Conservation (phyloP, 2,113 vertebrate species). For the Gadus macrocephalus region DNA sequence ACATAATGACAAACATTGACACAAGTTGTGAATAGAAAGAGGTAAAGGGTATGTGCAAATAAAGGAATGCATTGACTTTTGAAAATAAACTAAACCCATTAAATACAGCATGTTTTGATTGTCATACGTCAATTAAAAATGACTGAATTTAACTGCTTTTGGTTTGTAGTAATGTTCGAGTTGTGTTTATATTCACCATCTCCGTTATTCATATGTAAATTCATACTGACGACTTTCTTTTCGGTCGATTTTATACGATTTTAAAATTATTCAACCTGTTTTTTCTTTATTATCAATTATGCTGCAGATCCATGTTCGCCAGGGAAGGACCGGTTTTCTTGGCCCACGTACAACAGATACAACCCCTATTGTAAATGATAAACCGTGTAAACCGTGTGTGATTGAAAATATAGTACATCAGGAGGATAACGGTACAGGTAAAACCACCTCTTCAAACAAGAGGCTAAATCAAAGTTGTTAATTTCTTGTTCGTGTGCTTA, state of each 20-base stretch:
- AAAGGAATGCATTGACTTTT: constrained; percentile 42
- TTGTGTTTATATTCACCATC: constrained; percentile 1
- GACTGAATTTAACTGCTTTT: constrained; percentile 30
- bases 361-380: no score
- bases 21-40: constrained; percentile 28
- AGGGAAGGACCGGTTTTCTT: no score
- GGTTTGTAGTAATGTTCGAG: constrained; percentile 34
- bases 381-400: neutral
- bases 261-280: neutral
- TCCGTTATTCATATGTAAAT: constrained; percentile 30
- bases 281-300: neutral
- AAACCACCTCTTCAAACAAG: no score
- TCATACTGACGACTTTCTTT: constrained; percentile 19
- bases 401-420: neutral
- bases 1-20: constrained; percentile 29
- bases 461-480: neutral
- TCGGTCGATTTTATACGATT: neutral
- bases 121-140: constrained; percentile 54
- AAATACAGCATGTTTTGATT: constrained; percentile 51
- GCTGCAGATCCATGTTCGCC: no score
- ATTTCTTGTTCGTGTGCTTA: constrained; percentile 12
- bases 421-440: neutral
- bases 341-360: no score
- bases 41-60: constrained; percentile 20
- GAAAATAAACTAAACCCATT: constrained; percentile 1